A percentile compares a stretch with the other conserved stretches of the same genome.
phyloP scores from a whole-genome alignment of 2,797 vertebrate genomes.

The Falco rusticolus region DNA sequence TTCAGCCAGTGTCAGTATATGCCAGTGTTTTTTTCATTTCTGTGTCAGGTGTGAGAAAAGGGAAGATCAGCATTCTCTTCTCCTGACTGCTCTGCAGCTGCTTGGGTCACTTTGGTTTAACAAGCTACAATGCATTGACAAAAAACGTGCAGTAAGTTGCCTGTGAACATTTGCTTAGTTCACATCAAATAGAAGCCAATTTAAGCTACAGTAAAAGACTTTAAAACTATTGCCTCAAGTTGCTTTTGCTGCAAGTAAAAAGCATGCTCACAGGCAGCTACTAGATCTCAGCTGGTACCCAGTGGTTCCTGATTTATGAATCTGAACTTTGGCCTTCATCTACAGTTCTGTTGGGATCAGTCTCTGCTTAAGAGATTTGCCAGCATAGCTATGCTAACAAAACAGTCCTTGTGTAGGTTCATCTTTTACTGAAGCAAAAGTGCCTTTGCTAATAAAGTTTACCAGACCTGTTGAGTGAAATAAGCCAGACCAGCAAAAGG shows the following conservation, averaged over 20 bases:
- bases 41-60: neutral
- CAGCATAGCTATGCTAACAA: neutral
- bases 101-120: neutral
- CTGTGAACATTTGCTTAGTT: neutral
- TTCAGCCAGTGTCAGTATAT: neutral
- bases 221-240: neutral
- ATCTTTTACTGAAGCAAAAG: neutral
- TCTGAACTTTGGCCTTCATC: neutral
- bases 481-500: conserved; percentile 5
- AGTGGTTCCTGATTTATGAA: neutral
- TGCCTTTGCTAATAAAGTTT: neutral
- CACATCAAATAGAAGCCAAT: neutral
- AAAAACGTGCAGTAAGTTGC: neutral
- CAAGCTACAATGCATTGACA: no score
- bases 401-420: neutral
- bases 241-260: neutral
- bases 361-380: neutral
- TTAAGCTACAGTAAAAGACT: neutral
- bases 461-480: conserved; percentile 11
- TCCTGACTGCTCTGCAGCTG: neutral
- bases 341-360: neutral
- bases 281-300: neutral
- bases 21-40: neutral
- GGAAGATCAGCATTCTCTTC: neutral
- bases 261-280: neutral